Conservation (phyloP, 2,888 invertebrate genomes). For the Seira musarum region DNA sequence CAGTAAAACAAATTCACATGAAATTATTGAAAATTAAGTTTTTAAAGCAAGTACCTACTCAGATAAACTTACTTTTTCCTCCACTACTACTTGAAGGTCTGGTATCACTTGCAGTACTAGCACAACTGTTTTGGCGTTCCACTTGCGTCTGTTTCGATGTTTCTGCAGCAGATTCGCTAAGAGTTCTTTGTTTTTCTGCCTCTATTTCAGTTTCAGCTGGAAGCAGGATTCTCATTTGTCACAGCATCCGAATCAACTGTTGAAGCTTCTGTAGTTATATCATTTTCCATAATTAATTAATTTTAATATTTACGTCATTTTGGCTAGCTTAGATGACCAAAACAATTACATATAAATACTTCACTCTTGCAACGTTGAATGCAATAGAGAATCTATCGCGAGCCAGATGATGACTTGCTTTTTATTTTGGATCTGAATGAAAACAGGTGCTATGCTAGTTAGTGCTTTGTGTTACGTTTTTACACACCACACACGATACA, state of each 20-base stretch:
- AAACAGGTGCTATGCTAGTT: too few relatives aligned
- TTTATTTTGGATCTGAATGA: too few relatives aligned
- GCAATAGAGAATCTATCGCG: too few relatives aligned
- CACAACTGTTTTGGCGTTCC: neutral
- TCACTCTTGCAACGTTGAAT: too few relatives aligned
- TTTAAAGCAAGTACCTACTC: too few relatives aligned
- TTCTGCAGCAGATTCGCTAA: neutral
- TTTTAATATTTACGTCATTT: neutral
- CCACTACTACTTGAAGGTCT: neutral
- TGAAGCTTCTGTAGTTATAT: neutral
- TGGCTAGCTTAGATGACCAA: too few relatives aligned
- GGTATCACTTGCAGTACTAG: neutral
- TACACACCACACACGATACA: too few relatives aligned
- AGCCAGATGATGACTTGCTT: too few relatives aligned
- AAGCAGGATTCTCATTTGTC: neutral
- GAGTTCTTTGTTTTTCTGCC: neutral
- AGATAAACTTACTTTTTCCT: too few relatives aligned
- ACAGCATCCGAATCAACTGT: neutral
- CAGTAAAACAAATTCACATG: conserved; percentile 70
- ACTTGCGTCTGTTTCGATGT: neutral
- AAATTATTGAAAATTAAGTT: conserved; percentile 20
- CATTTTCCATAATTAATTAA: conserved; percentile 35
- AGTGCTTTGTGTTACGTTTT: too few relatives aligned
- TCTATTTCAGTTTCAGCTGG: neutral
- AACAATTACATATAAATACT: too few relatives aligned